Percentiles rank a stretch among this genome's conserved stretches.
Conservation (phyloP, 2,797 vertebrate genomes). For the Hydrophis major region DNA sequence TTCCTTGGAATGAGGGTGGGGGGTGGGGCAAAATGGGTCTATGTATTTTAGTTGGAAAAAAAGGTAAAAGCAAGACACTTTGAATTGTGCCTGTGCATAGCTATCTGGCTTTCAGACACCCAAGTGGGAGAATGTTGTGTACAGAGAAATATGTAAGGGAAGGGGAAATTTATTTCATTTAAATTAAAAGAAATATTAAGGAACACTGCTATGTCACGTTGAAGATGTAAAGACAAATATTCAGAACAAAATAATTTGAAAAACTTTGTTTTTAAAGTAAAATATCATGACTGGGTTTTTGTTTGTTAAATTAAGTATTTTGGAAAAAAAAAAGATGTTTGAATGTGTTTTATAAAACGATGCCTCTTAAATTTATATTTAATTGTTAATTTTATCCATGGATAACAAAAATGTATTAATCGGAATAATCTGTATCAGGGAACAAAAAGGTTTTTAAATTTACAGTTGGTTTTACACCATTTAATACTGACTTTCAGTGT, state of each 20-base stretch:
- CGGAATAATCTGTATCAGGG: slow-evolving; percentile 19
- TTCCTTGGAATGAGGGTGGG: not conserved
- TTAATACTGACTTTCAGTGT: slow-evolving; percentile 71
- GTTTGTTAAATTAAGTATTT: slow-evolving; percentile 45
- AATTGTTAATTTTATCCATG: slow-evolving; percentile 29
- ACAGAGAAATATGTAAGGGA: not conserved
- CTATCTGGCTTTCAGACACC: slow-evolving; percentile 11
- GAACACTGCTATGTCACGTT: slow-evolving; percentile 39
- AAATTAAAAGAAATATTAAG: slow-evolving; percentile 39
- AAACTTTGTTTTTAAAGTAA: slow-evolving; percentile 42
- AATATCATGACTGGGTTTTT: slow-evolving; percentile 12
- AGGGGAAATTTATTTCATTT: not conserved
- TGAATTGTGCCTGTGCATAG: fast-evolving
- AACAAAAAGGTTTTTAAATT: slow-evolving; percentile 47
- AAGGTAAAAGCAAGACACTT: not conserved
- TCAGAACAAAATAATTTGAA: slow-evolving; percentile 26
- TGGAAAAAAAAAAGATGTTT: slow-evolving; percentile 40
- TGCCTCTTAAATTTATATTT: slow-evolving; percentile 47
- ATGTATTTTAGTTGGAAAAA: not conserved
- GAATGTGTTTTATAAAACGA: slow-evolving; percentile 55
- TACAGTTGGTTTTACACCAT: slow-evolving; percentile 66
- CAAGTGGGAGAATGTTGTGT: not conserved
- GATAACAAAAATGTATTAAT: slow-evolving; percentile 10
- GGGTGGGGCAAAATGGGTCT: not conserved
- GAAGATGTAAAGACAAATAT: not conserved